These are phyloP conservation scores for Bradysia coprophila DNA, from an alignment of 1,140 invertebrate genomes.

Conservation along the genomic window DNA sequence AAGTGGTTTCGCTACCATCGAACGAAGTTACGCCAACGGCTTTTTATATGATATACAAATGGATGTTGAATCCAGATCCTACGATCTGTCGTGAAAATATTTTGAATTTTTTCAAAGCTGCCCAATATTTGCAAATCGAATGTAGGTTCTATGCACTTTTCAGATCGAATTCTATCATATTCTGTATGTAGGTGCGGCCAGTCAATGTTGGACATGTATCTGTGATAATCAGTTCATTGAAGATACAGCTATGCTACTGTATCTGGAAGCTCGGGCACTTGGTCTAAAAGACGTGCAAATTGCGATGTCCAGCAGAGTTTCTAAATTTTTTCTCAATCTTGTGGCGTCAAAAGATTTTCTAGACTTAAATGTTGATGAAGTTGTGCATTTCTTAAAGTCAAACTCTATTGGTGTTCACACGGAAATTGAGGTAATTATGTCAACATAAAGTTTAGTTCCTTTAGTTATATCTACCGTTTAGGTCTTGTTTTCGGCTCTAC, in stretches of 20 bases:
- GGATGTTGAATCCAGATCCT: constrained; percentile 49
- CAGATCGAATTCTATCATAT: no score
- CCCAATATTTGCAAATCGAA: constrained; percentile 44
- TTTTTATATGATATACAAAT: constrained; percentile 49
- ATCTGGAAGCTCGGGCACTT: constrained; percentile 32
- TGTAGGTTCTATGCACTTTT: no score
- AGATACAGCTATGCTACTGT: constrained; percentile 47
- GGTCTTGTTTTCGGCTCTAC: constrained; percentile 50
- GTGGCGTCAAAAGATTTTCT: constrained; percentile 50
- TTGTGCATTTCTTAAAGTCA: constrained; percentile 38
- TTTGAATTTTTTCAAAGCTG: constrained; percentile 43
- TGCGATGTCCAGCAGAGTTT: constrained; percentile 49
- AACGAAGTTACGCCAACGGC: constrained; percentile 32
- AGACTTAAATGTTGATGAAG: constrained; percentile 35
- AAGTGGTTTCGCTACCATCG: constrained; percentile 13
- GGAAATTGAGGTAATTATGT: constrained; percentile 42
- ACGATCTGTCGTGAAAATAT: constrained; percentile 40
- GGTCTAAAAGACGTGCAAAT: constrained; percentile 12
- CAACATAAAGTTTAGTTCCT: no score
- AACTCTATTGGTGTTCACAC: constrained; percentile 44
- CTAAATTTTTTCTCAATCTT: constrained; percentile 47
- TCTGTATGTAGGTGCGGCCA: constrained; percentile 47
- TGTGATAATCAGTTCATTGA: constrained; percentile 40
- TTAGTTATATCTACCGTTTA: no score
- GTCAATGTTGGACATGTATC: constrained; percentile 53